Evolutionary conservation across 2,888 invertebrate species (phyloP).

Genomic region (Deilephila porcellus): DNA sequence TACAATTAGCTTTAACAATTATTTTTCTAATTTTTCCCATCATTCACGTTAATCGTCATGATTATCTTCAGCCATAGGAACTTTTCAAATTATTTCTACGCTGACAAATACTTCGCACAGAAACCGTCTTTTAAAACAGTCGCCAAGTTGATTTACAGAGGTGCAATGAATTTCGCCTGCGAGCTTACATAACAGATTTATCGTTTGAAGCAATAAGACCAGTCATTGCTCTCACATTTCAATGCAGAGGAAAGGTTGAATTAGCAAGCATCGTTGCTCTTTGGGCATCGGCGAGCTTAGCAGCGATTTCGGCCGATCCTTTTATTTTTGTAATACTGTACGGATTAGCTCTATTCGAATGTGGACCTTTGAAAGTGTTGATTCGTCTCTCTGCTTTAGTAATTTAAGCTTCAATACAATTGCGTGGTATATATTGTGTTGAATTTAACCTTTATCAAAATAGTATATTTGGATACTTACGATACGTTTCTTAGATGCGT

Average conservation of each 20-base stretch:
- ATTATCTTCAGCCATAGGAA: not conserved
- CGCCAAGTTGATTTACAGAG: conserved; percentile 10
- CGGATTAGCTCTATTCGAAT: not conserved
- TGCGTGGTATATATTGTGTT: too few species aligned
- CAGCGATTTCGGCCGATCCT: conserved; percentile 27
- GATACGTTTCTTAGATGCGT: too few species aligned
- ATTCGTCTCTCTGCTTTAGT: too few species aligned
- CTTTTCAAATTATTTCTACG: not conserved
- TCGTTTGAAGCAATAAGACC: conserved; percentile 39
- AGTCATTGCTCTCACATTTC: conserved; percentile 39
- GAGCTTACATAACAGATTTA: conserved; percentile 10
- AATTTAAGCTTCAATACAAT: too few species aligned
- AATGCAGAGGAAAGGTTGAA: conserved; percentile 46
- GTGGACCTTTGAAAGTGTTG: too few species aligned
- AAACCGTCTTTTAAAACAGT: conserved; percentile 1
- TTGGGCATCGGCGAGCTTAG: conserved; percentile 46
- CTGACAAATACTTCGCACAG: not conserved
- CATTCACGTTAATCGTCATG: too few species aligned
- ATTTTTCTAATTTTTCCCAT: too few species aligned
- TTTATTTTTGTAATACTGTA: conserved; percentile 30
- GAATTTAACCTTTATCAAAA: too few species aligned
- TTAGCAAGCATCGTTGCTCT: conserved; percentile 52
- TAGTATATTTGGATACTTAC: too few species aligned
- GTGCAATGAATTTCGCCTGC: conserved; percentile 19
- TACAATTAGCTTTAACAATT: too few species aligned